A percentile compares a stretch with the other conserved stretches of the same genome.
phyloP scores from a whole-genome alignment of 2,888 invertebrate species.

The Acrobasis repandana region DNA sequence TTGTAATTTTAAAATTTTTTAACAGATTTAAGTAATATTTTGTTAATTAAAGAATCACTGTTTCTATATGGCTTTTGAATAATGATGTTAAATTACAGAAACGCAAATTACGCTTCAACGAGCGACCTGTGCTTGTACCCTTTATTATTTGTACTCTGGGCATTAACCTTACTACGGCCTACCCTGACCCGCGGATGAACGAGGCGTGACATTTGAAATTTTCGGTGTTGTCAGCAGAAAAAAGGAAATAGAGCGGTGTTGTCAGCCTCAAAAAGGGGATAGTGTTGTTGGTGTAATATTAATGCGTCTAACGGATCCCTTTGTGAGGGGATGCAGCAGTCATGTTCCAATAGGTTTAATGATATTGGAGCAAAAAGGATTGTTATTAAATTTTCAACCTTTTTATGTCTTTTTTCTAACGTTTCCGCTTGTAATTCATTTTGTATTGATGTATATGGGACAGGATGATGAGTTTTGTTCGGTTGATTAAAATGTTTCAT shows the following conservation, averaged over 20 bases:
- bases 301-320: constrained; percentile 76
- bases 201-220: constrained; percentile 80
- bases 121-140: too few species aligned
- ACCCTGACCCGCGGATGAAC: constrained; percentile 58
- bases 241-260: constrained; percentile 51
- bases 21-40: too few species aligned
- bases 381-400: constrained; percentile 40
- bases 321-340: constrained; percentile 65
- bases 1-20: too few species aligned
- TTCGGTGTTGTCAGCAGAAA: constrained; percentile 71
- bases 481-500: not conserved
- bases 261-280: constrained; percentile 45
- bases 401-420: constrained; percentile 14
- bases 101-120: too few species aligned
- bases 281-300: constrained; percentile 71
- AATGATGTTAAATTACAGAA: too few species aligned
- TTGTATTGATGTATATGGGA: constrained; percentile 25
- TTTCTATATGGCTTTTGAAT: too few species aligned
- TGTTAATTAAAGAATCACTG: too few species aligned
- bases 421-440: constrained; percentile 21
- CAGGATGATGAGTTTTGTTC: constrained; percentile 10
- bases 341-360: constrained; percentile 52
- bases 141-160: too few species aligned
- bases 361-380: constrained; percentile 58
- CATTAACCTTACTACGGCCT: too few species aligned